Evolutionary conservation across 2,888 invertebrate genomes (phyloP), one percentile per base, ranked within the genome.

Genomic region (Pantelozetes paolii): DNA sequence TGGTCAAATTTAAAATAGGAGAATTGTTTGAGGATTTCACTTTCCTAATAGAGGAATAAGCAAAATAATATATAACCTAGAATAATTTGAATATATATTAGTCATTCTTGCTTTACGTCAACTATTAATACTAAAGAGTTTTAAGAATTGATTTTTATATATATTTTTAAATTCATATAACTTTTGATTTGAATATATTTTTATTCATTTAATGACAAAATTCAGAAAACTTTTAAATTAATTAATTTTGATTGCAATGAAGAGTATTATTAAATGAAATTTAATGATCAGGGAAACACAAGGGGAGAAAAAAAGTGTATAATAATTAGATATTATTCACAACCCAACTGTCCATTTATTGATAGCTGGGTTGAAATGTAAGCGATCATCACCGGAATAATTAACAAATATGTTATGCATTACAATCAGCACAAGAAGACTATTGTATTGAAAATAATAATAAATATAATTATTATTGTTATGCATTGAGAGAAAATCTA

Each of bases 191-290:
- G n/a, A n/a, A n/a, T n/a, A n/a, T n/a, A n/a, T n/a, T n/a, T n/a
- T n/a, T n/a, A n/a, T n/a, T n/a, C n/a, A n/a, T 20, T 18, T 20
- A 11, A 15, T n/a, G 3, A 50, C 15, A 11, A 15, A 50, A 50
- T 50, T 50, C 18, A 50, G 18, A 5, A 50, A 50, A 9, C 18
- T 50, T 50, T 50, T 50, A 50, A 50, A 50, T 18, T 50, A 50
- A 50, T 50, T 50, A 18, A 18, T 50, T 50, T 50, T 50, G 50
- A 50, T 50, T 50, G 50, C 20, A 50, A n/a, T 50, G 18, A 50
- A 50, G n/a, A 50, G 6, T 18, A 50, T 5, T n/a, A 50, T 18
- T 50, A 50, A 50, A n/a, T 18, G 18, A 36, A 36, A 36, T 36
- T 11, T 36, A 36, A 36, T 36, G 36, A 36, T 36, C 11, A 36